A percentile compares a stretch with the other conserved stretches of the same genome.
These are phyloP conservation scores for Sinelater perroti DNA, from an alignment of 2,888 invertebrate species.

Conservation along the genomic window DNA sequence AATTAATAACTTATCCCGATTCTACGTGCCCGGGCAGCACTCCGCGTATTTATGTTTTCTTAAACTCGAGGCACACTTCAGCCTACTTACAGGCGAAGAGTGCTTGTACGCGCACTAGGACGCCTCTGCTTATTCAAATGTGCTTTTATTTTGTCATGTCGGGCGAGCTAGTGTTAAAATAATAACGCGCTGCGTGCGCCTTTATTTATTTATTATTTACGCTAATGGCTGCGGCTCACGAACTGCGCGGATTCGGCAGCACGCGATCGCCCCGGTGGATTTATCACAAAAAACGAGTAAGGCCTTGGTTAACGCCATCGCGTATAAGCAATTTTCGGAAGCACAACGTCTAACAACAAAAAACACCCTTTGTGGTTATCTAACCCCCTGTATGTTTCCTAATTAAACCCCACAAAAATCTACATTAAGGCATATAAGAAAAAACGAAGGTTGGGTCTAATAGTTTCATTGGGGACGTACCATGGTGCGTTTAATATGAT, in stretches of 20 bases:
- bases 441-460: no score
- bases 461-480: no score
- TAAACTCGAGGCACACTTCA: constrained; percentile 9
- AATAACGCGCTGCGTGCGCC: constrained; percentile 7
- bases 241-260: constrained; percentile 3
- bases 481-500: no score
- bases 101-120: constrained; percentile 23
- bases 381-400: no score
- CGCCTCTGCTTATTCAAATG: constrained; percentile 24
- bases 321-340: no score
- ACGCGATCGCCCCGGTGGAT: neutral
- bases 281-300: no score
- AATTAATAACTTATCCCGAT: constrained; percentile 11
- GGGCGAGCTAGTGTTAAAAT: constrained; percentile 17
- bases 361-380: no score
- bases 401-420: no score
- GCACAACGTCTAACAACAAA: no score
- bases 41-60: constrained; percentile 10
- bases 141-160: constrained; percentile 24
- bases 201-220: constrained; percentile 22
- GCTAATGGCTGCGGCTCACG: constrained; percentile 4
- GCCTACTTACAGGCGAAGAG: constrained; percentile 9
- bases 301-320: no score
- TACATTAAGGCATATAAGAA: no score
- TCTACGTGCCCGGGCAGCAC: constrained; percentile 3